Base-by-base conservation (phyloP, 2,888 invertebrate species). In the Hyposoter didymator region DNA sequence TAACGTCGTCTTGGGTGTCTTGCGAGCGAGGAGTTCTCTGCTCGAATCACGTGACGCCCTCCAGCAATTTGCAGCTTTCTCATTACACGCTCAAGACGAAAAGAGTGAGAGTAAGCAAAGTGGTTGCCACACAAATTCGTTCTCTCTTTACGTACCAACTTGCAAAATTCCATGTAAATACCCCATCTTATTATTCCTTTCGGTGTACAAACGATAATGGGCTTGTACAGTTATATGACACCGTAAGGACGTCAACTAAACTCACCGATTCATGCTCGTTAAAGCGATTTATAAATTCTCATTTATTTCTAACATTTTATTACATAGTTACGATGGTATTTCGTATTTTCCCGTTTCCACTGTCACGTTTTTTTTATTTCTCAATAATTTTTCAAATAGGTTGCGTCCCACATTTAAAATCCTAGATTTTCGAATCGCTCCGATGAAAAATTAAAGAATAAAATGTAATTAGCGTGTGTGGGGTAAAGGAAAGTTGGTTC, bases 1-100 rank as follows among this genome's bases (percentile, higher is more conserved):
- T 78, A 82, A 39, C 67, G 49, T 70, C 78, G 69, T 79, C 84
- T 84, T 84, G 74, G 78, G 74, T 74, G 78, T 84, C 84, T 84
- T 32, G 70, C 49, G 49, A 28, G 22, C 55, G 47, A 35, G 49
- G 35, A 47, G n/a, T 75, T 47, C 52, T 64, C 76, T 67, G 55
- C 52, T 35, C 47, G 64, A 43, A 17, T 72, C 72, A 62, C 45
- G 32, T 32, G 62, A 59, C 67, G 67, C 67, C 78, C 78, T 35
- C 22, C 17, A 70, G 59, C 66, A 74, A 74, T 79, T 78, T 49
- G 67, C 32, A 74, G 72, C 74, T 79, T 74, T 70, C 67, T 32
- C 39, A 5, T 59, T 28, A 59, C 28, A 59, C 39, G 12, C 55
- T 43, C 35, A 17, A 55, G n/a, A 62, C 52, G 52, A 28, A 28